Evolutionary conservation across 2,888 invertebrate species (phyloP), one percentile per base, ranked within the genome.

Genomic region (Odontocerum albicorne): DNA sequence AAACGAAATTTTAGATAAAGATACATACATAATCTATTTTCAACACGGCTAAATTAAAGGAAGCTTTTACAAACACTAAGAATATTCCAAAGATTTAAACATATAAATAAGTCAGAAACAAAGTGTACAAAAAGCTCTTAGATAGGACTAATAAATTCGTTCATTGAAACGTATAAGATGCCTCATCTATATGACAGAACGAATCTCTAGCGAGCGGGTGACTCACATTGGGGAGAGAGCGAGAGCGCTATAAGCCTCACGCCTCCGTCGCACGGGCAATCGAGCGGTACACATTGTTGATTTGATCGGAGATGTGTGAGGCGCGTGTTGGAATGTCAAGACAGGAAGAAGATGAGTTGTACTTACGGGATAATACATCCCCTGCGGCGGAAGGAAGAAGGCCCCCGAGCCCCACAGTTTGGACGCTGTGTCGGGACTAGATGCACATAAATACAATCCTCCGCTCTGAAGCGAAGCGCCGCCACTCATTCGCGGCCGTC

Each of bases 381-480:
- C 92, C 88, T 92, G 92, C 82, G 90, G 90, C 87, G 92, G 91
- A 87, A 92, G 88, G 83, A 92, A 92, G 84, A 90, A 92, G 80
- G 92, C 90, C 84, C 92, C 92, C 82, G 92, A 89, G 83, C 92
- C 92, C 92, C 92, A 93, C 92, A 93, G 92, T 87, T 92, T 92
- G 92, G 86, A 87, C 86, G 90, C 86, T 87, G 80, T 82, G 79
- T 80, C 70, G 74, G 76, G 75, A 78, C 79, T 75, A 74, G 70
- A 72, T 71, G 68, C 72, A 74, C 80, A 81, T 80, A 69, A 79
- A 79, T 58, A 58, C 53, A 58, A 49, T 49, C 55, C 58, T 43
- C 58, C 61, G 58, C 56, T 54, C 39, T 60, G 58, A 39, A 56
- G 61, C 55, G 57, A 55, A 42, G 55, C 49, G 55, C 49, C 43